Evolutionary conservation across 2,113 vertebrate genomes (phyloP), one percentile per base, ranked within the genome.

Genomic region (Marmota monax): DNA sequence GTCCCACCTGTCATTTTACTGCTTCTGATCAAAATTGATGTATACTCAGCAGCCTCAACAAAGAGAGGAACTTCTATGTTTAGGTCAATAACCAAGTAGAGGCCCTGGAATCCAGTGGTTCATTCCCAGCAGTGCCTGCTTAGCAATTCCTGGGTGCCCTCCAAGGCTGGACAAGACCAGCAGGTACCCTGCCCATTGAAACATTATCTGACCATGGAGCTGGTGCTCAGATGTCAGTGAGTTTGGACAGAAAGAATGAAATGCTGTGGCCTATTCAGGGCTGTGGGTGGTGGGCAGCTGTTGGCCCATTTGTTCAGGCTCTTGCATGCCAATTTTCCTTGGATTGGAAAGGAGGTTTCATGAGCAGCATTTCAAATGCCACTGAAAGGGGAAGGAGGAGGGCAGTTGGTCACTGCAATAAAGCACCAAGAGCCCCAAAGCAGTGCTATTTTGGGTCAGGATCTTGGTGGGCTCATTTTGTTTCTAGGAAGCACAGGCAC

Each of bases 61-160:
- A 45, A 95, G 58, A 45, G 58, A 80, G 70, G 45, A 72, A 88
- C 34, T 45, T 69, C 63, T 74, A 25, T 63, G 63, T 20, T 87
- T 69, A 87, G 58, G 22, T 42, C 45, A 70, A 42, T 90, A 37
- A 17, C 2, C 34, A 77, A 42, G 14, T 37, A 0, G 3, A 0
- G 3, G 12, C 67, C 78, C 70, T 63, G 0, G 0, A 67, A 34
- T 32, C 56, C 23, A 39, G 70, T 23, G 61, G 29, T 39, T 73
- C 58, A 16, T 95, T 88, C 27, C 80, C 53, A 74, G 51, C 56
- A 89, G n/a, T 80, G 77, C 48, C 76, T 96, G 85, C 96, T 95
- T 82, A 69, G 78, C 42, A 10, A 74, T 78, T 63, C 61, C 53
- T 84, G 86, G 45, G 42, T 91, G 74, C 86, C 37, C 53, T 74